Conservation (phyloP, 2,888 invertebrate genomes). For the Drosophila mercatorum region DNA sequence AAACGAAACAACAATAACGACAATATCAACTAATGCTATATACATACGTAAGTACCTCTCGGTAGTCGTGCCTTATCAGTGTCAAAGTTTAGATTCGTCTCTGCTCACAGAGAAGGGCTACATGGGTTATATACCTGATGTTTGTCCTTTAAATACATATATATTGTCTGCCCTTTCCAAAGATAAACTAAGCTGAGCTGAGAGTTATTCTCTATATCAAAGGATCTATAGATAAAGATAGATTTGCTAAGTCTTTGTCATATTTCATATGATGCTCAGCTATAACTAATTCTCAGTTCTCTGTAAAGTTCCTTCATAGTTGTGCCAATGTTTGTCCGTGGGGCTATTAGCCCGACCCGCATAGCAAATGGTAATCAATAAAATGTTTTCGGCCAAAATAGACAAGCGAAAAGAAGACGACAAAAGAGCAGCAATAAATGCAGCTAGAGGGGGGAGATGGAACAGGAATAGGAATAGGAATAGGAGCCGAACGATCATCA, state of each 20-base stretch:
- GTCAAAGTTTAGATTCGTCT: conserved; percentile 52
- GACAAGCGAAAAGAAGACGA: conserved; percentile 34
- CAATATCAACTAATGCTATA: conserved; percentile 21
- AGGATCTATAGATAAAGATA: neutral
- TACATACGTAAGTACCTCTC: conserved; percentile 21
- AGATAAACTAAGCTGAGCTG: too few relatives aligned
- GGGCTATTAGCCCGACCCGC: conserved; percentile 11
- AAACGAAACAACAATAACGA: conserved; percentile 10
- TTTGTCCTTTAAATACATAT: conserved; percentile 18
- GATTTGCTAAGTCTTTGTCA: neutral
- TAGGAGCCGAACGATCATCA: conserved; percentile 55
- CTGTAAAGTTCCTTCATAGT: neutral
- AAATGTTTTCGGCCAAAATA: conserved; percentile 46
- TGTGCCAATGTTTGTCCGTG: neutral
- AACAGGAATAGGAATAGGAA: neutral
- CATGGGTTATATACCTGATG: conserved; percentile 23
- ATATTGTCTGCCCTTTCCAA: too few relatives aligned
- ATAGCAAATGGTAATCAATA: conserved; percentile 41
- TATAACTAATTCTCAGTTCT: neutral
- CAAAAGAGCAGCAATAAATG: conserved; percentile 17
- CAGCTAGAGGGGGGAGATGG: too few relatives aligned
- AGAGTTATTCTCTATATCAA: accelerated
- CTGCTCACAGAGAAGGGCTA: conserved; percentile 13
- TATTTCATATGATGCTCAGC: neutral
- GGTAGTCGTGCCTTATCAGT: conserved; percentile 63